Percentiles rank a stretch among this genome's conserved stretches.
phyloP scores from a whole-genome alignment of 2,888 invertebrate genomes.

The Trichogramma dendrolimi region DNA sequence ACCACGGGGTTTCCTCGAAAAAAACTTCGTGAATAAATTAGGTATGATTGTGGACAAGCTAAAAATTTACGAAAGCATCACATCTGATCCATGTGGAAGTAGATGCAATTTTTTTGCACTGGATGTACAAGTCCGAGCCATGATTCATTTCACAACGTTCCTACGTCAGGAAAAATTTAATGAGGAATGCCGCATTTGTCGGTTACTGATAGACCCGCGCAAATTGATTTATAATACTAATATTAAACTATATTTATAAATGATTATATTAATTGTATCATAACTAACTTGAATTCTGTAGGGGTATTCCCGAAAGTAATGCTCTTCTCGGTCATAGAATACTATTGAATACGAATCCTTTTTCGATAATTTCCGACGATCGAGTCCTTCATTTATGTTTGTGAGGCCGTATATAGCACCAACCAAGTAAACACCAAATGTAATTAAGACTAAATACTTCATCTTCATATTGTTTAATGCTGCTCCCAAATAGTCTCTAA shows the following conservation, averaged over 20 bases:
- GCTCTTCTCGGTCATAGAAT: constrained; percentile 87
- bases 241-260: background rate
- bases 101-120: too few species aligned
- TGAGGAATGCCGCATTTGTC: too few species aligned
- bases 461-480: constrained; percentile 70
- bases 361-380: constrained; percentile 81
- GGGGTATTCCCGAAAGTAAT: constrained; percentile 87
- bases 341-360: constrained; percentile 88
- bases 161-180: too few species aligned
- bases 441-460: constrained; percentile 69
- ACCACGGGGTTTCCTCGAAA: too few species aligned
- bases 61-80: too few species aligned
- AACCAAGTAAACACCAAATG: constrained; percentile 73
- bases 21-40: too few species aligned
- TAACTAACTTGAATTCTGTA: constrained; percentile 74
- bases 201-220: background rate
- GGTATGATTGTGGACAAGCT: too few species aligned
- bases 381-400: constrained; percentile 84
- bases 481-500: constrained; percentile 75
- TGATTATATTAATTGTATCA: background rate
- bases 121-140: too few species aligned
- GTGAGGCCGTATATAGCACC: constrained; percentile 88
- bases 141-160: too few species aligned
- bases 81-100: too few species aligned
- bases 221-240: background rate